Base-by-base conservation (phyloP, 2,888 invertebrate genomes). In the Aphrophora alni region DNA sequence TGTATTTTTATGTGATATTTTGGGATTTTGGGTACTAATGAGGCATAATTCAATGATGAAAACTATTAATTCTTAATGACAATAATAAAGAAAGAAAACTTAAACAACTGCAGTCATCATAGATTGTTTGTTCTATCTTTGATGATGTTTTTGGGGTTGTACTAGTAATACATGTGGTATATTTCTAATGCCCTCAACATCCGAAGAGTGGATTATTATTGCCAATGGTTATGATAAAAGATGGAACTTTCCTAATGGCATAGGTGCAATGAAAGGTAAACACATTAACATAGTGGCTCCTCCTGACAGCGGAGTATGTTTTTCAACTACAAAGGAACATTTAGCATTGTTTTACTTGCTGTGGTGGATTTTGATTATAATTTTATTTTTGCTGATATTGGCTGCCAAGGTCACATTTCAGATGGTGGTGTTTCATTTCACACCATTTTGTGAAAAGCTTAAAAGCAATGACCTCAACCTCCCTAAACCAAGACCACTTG, bases 301-400 rank as follows among this genome's bases (percentile, higher is more conserved):
- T 44, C 14, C 12, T 44, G 12, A 44, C 12, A 70, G 70, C 24
- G 70, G 70, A 7, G 21, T 70, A 70, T 21, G 21, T 85, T 73
- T 80, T 86, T 83, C 80, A 85, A 84, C 80, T 86, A 85, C 78
- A 85, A 86, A 83, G 76, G 82, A 25, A 83, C 80, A 80, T 85
- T 84, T 74, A 85, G 84, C 26, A 82, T 85, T 70, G 85, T 85
- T 38, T 82, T 85, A 26, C 77, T 86, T 59, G 85, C 84, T 27
- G 72, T 85, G 28, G 82, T 83, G 75, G 84, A 86, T 83, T 82
- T 85, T 78, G 83, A 85, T 75, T 86, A 85, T 80, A 83, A 82
- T 80, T 87, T 87, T 82, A 82, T 84, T 70, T 85, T 83, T 82
- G 85, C 83, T 59, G 84, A 86, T 77, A 81, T 86, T 83, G 86